Conservation (phyloP, 2,113 vertebrate genomes). For the Seriola dumerili region DNA sequence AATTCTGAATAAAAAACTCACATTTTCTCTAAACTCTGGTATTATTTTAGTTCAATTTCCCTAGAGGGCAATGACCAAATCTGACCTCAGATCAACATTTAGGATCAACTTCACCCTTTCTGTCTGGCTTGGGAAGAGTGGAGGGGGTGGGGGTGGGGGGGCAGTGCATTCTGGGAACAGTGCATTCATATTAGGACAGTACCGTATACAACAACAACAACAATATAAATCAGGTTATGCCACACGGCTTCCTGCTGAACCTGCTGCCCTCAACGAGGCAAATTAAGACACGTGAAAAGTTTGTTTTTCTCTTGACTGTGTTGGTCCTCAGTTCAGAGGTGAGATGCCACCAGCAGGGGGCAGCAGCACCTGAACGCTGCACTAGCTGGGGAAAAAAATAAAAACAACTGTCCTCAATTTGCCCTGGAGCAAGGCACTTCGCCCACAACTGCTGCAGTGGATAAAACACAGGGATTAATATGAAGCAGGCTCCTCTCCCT, state of each 20-base stretch:
- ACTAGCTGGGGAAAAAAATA: no score
- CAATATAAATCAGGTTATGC: not conserved
- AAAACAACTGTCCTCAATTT: not conserved
- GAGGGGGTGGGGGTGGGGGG: not conserved
- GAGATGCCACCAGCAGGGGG: slow-evolving; percentile 16
- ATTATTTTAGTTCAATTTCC: not conserved
- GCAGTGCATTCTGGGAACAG: slow-evolving; percentile 76
- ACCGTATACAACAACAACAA: slow-evolving; percentile 32
- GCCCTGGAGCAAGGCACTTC: slow-evolving; percentile 37
- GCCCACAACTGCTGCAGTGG: not conserved
- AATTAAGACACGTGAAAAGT: not conserved
- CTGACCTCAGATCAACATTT: not conserved
- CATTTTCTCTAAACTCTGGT: no score
- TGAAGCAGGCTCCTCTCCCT: no score
- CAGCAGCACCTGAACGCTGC: not conserved
- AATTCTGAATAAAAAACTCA: not conserved
- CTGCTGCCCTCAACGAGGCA: no score
- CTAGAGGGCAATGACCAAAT: not conserved
- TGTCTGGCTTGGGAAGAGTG: not conserved
- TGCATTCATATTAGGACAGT: slow-evolving; percentile 61
- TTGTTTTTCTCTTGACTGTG: not conserved
- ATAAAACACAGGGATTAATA: not conserved
- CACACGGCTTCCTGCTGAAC: not conserved
- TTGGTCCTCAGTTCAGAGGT: not conserved
- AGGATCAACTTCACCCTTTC: not conserved